phyloP scores from a whole-genome alignment of 2,113 vertebrate genomes.

The Phylloscopus trochiloides region DNA sequence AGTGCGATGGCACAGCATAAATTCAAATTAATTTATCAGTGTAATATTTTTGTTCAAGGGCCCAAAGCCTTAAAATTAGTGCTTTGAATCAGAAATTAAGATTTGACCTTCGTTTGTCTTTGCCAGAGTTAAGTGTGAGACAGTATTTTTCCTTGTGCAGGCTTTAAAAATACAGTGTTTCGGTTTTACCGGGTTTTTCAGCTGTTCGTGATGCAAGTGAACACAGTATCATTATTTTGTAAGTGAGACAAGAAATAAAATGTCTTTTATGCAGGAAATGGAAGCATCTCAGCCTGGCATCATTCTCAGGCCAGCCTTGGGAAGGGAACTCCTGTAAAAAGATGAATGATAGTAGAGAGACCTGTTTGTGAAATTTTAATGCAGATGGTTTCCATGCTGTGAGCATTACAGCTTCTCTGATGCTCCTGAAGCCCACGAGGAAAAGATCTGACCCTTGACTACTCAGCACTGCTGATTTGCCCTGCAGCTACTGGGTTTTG shows the following conservation, averaged over 20 bases:
- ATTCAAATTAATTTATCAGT: neutral
- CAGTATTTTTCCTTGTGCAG: slow-evolving; percentile 5
- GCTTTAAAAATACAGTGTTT: slow-evolving; percentile 14
- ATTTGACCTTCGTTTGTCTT: neutral
- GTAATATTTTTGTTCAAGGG: neutral
- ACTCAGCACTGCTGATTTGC: neutral
- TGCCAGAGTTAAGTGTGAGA: slow-evolving; percentile 11
- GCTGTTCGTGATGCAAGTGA: slow-evolving; percentile 33
- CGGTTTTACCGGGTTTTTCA: neutral
- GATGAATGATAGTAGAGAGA: neutral
- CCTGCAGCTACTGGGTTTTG: neutral
- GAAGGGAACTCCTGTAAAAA: neutral
- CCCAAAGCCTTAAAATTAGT: slow-evolving; percentile 23
- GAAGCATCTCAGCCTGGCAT: neutral
- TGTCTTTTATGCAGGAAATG: slow-evolving; percentile 38
- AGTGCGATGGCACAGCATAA: neutral
- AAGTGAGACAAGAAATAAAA: slow-evolving; percentile 63
- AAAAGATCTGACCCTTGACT: neutral
- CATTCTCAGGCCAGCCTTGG: neutral
- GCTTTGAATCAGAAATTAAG: neutral
- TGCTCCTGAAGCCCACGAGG: neutral
- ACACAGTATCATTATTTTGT: slow-evolving; percentile 50
- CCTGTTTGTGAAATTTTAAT: neutral
- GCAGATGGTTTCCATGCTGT: neutral
- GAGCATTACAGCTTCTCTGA: neutral